Conservation (phyloP, 2,113 vertebrate species). For the Lucifuga dentata region DNA sequence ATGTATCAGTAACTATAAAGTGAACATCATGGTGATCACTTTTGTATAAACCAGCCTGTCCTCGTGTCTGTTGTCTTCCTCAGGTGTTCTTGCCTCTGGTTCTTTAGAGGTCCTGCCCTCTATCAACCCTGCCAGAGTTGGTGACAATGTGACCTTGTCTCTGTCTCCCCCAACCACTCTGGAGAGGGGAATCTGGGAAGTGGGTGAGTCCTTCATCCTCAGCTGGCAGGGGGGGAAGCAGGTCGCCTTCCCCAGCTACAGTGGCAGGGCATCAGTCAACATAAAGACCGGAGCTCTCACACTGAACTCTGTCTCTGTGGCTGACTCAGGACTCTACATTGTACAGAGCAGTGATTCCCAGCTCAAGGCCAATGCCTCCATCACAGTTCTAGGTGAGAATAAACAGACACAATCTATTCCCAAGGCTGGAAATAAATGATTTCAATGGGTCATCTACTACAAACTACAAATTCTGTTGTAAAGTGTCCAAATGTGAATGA, state of each 20-base stretch:
- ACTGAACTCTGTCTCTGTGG: constrained; percentile 45
- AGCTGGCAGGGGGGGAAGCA: constrained; percentile 47
- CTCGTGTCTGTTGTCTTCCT: neutral
- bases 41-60: neutral
- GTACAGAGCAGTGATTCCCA: constrained; percentile 41
- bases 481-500: too few species aligned
- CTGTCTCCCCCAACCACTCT: constrained; percentile 27
- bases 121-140: constrained; percentile 44
- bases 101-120: constrained; percentile 57
- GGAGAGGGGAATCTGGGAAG: constrained; percentile 52
- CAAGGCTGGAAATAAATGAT: too few species aligned
- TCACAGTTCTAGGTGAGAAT: constrained; percentile 64
- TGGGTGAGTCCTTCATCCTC: constrained; percentile 49
- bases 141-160: constrained; percentile 53
- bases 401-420: too few species aligned
- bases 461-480: too few species aligned
- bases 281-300: constrained; percentile 54
- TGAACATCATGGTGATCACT: neutral
- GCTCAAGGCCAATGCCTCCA: constrained; percentile 24
- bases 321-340: constrained; percentile 64
- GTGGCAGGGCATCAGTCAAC: constrained; percentile 47
- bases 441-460: too few species aligned
- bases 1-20: too few species aligned
- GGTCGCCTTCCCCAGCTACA: constrained; percentile 33
- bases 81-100: constrained; percentile 32